These are phyloP conservation scores for Lymantria monacha DNA, from an alignment of 2,888 invertebrate genomes.

Conservation along the genomic window DNA sequence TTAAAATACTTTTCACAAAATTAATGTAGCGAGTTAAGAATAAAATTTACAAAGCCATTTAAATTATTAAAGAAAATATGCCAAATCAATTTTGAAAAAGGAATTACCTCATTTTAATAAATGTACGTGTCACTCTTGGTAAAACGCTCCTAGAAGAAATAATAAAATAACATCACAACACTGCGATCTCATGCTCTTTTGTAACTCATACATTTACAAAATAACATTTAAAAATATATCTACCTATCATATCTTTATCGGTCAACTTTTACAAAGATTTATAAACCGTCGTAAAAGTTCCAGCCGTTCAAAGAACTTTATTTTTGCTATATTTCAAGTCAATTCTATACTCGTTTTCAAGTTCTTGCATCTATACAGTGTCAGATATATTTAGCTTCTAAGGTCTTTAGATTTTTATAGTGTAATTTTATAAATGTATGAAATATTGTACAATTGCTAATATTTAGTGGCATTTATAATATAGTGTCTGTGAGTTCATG, in stretches of 20 bases:
- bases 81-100: slow-evolving; percentile 43
- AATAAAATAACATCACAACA: slow-evolving; percentile 77
- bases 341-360: no score
- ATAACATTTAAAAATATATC: not conserved
- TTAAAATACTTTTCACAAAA: no score
- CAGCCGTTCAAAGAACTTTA: no score
- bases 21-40: no score
- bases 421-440: slow-evolving; percentile 19
- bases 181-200: slow-evolving; percentile 54
- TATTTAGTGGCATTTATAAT: slow-evolving; percentile 10
- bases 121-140: slow-evolving; percentile 94
- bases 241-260: no score
- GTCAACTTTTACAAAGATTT: no score
- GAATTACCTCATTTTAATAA: slow-evolving; percentile 85
- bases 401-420: not conserved
- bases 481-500: slow-evolving; percentile 19
- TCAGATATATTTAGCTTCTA: not conserved
- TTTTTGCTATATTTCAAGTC: no score
- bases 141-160: slow-evolving; percentile 86
- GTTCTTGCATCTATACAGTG: no score
- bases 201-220: slow-evolving; percentile 22
- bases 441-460: slow-evolving; percentile 8
- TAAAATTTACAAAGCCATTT: slow-evolving; percentile 27
- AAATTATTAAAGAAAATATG: not conserved
- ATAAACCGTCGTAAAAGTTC: no score